phyloP scores from a whole-genome alignment of 35 echinoderm and acorn worm genomes.

The Holothuria glaberrima region DNA sequence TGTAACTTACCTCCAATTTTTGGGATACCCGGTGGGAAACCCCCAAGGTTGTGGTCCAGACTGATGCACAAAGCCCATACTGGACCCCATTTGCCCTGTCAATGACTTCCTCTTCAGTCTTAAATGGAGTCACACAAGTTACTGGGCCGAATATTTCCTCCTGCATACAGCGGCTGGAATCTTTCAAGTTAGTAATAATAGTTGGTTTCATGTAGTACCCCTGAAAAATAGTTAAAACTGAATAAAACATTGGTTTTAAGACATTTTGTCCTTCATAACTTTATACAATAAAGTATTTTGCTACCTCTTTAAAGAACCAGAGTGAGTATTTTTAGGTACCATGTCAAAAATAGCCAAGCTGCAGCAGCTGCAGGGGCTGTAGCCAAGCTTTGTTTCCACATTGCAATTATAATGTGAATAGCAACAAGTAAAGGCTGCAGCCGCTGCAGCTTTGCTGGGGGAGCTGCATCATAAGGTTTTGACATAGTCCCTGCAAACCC shows the following conservation, averaged over 20 bases:
- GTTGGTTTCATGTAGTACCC: constrained; percentile 98
- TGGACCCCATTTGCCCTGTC: constrained; percentile 88
- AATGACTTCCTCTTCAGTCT: constrained; percentile 92
- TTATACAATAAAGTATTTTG: too few species aligned
- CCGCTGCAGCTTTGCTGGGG: too few species aligned
- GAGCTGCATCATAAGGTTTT: too few species aligned
- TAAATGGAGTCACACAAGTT: constrained; percentile 88
- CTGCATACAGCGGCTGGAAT: constrained; percentile 77
- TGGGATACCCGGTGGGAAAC: constrained; percentile 84
- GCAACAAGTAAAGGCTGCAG: too few species aligned
- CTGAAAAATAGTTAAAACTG: constrained; percentile 45
- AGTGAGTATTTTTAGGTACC: too few species aligned
- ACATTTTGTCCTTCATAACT: not conserved
- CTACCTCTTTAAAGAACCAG: too few species aligned
- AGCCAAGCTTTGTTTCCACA: too few species aligned
- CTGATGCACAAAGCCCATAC: constrained; percentile 89
- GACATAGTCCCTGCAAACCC: too few species aligned
- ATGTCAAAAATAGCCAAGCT: too few species aligned
- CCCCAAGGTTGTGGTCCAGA: constrained; percentile 84
- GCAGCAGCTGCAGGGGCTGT: too few species aligned
- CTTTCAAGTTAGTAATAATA: constrained; percentile 73
- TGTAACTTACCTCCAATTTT: constrained; percentile 70
- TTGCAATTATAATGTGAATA: too few species aligned
- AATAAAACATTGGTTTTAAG: not conserved
- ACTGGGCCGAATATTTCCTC: constrained; percentile 98